Percentiles rank a stretch among this genome's conserved stretches.
phyloP scores from a whole-genome alignment of 2,113 vertebrate species.

The Amphiprion percula region DNA sequence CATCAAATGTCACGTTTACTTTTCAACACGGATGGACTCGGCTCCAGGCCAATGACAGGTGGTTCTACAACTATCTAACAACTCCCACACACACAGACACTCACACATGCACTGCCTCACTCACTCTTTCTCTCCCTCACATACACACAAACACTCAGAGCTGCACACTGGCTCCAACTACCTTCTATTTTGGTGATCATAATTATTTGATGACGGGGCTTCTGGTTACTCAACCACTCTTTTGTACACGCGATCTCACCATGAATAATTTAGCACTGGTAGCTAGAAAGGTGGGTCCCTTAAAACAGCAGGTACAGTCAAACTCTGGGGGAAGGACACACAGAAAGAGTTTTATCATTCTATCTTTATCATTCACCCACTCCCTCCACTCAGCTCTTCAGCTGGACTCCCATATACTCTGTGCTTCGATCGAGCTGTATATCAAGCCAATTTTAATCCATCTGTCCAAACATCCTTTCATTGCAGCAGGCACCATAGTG shows the following conservation, averaged over 20 bases:
- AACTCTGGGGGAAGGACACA: slow-evolving; percentile 48
- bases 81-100: slow-evolving; percentile 39
- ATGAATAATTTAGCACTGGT: slow-evolving; percentile 78
- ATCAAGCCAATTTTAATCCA: slow-evolving; percentile 27
- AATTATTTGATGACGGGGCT: slow-evolving; percentile 84
- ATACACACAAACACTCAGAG: slow-evolving; percentile 30
- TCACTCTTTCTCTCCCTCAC: slow-evolving; percentile 31
- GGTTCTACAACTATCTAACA: slow-evolving; percentile 50
- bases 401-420: neutral
- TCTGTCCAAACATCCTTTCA: slow-evolving; percentile 17
- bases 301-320: slow-evolving; percentile 66
- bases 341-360: slow-evolving; percentile 31
- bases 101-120: slow-evolving; percentile 12
- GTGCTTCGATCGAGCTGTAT: slow-evolving; percentile 14
- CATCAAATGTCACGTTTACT: slow-evolving; percentile 47
- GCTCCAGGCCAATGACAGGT: slow-evolving; percentile 40
- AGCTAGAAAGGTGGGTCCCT: slow-evolving; percentile 67
- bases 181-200: slow-evolving; percentile 75
- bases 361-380: slow-evolving; percentile 45
- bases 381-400: slow-evolving; percentile 31
- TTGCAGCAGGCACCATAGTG: neutral
- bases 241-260: slow-evolving; percentile 75
- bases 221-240: slow-evolving; percentile 76
- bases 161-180: slow-evolving; percentile 25
- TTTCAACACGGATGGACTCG: slow-evolving; percentile 33